phyloP scores from a whole-genome alignment of 2,888 invertebrate genomes.

The Morinoia aosen region DNA sequence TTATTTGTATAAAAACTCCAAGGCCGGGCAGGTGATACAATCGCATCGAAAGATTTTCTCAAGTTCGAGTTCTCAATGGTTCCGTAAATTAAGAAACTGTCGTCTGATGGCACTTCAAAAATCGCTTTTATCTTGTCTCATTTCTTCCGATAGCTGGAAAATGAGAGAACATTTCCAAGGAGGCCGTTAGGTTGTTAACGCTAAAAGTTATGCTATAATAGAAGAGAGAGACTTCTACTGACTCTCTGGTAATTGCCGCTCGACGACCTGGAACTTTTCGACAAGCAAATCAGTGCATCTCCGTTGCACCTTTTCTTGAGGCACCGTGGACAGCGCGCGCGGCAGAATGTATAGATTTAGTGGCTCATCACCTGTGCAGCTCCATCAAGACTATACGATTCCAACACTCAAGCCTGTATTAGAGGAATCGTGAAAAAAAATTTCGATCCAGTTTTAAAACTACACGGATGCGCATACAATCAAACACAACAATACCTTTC shows the following conservation, averaged over 20 bases:
- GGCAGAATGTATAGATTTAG: too few species aligned
- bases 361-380: neutral
- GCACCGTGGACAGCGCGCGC: too few species aligned
- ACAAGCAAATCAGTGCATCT: neutral
- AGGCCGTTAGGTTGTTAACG: neutral
- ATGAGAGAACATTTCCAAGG: slow-evolving; percentile 25
- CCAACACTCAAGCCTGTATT: neutral
- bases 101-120: neutral
- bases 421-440: neutral
- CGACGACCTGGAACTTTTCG: neutral
- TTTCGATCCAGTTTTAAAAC: neutral
- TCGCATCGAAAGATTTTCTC: neutral
- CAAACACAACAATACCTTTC: neutral
- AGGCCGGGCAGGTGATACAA: neutral
- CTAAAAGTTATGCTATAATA: slow-evolving; percentile 29
- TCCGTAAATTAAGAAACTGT: neutral
- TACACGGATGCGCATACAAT: neutral
- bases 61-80: neutral
- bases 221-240: neutral
- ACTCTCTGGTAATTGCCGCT: neutral
- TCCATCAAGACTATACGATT: neutral
- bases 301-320: neutral
- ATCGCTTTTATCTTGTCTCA: slow-evolving; percentile 34
- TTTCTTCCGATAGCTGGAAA: slow-evolving; percentile 35
- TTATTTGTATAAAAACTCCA: neutral